Conservation (phyloP, 2,797 vertebrate genomes). For the Onychomys arenicola region DNA sequence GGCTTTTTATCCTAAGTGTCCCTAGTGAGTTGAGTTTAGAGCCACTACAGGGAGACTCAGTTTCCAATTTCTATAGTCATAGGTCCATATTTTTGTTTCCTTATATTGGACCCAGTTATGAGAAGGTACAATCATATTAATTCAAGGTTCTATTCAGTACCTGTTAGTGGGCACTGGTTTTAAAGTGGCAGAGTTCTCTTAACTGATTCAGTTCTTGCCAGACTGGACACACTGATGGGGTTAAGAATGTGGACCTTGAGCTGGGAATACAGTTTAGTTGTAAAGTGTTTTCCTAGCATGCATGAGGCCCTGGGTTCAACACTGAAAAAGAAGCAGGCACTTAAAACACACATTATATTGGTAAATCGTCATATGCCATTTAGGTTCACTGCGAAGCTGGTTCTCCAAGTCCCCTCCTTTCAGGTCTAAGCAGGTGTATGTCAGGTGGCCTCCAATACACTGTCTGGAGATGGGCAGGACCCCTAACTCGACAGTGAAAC, state of each 20-base stretch:
- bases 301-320: not conserved
- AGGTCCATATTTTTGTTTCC: not conserved
- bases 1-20: not conserved
- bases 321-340: not conserved
- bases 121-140: conserved; percentile 26
- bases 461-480: not conserved
- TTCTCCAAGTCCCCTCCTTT: not conserved
- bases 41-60: not conserved
- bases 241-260: not conserved
- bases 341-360: not conserved
- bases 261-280: not conserved
- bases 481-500: not conserved
- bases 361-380: not conserved
- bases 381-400: not conserved
- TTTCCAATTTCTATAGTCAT: not conserved
- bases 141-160: not conserved
- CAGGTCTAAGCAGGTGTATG: not conserved
- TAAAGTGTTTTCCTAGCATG: not conserved
- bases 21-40: not conserved
- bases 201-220: not conserved
- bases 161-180: not conserved
- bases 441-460: not conserved
- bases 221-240: not conserved
- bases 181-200: not conserved
- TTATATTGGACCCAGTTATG: conserved; percentile 35